Conservation (phyloP, 2,113 vertebrate species). For the Chaetodon auriga region DNA sequence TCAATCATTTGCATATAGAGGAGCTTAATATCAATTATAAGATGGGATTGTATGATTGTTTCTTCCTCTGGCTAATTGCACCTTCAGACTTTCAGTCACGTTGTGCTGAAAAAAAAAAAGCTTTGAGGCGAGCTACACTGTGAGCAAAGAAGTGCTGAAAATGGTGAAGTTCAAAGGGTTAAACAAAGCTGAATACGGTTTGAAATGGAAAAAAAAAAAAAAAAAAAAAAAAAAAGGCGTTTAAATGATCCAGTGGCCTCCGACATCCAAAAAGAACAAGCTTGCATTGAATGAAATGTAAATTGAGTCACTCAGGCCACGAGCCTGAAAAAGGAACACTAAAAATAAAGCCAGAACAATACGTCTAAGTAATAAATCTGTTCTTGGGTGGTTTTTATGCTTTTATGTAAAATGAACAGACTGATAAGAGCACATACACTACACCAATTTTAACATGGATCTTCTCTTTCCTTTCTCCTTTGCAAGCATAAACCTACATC, state of each 20-base stretch:
- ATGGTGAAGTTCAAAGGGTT: constrained; percentile 38
- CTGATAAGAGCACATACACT: no score
- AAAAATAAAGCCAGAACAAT: not conserved
- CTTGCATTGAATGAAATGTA: not conserved
- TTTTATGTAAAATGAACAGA: no score
- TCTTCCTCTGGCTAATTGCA: constrained; percentile 61
- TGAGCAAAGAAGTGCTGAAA: constrained; percentile 22
- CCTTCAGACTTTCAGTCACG: constrained; percentile 39
- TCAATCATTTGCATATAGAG: constrained; percentile 66
- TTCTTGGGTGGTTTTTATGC: not conserved
- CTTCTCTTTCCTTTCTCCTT: not conserved
- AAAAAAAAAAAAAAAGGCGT: not conserved
- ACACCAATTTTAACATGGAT: not conserved
- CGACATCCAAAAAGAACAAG: constrained; percentile 15
- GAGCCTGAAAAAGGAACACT: not conserved
- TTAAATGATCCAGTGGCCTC: constrained; percentile 24
- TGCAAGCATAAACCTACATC: no score
- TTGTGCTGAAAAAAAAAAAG: constrained; percentile 3
- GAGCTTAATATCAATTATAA: constrained; percentile 75
- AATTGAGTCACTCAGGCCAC: not conserved
- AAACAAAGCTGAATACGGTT: constrained; percentile 24
- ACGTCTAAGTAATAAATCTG: not conserved
- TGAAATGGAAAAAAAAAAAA: constrained; percentile 7
- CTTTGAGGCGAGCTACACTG: constrained; percentile 30
- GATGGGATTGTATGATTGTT: constrained; percentile 62